Percentiles rank a stretch among this genome's conserved stretches.
Conservation (phyloP, 2,888 invertebrate genomes). For the Chymomyza procnemis region DNA sequence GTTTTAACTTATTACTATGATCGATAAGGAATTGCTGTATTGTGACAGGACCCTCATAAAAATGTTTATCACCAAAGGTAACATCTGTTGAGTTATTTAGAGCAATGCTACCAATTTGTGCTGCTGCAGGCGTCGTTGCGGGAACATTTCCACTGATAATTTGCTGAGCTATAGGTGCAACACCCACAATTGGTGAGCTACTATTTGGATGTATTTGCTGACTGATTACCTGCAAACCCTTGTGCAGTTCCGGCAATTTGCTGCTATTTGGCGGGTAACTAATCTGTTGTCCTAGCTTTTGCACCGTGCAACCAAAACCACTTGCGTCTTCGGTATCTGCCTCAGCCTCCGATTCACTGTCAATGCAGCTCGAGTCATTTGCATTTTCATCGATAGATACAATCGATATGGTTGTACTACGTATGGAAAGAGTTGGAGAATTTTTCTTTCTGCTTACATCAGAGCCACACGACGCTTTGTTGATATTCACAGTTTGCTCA, state of each 20-base stretch:
- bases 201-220: slow-evolving; percentile 53
- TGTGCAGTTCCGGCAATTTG: slow-evolving; percentile 64
- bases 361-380: slow-evolving; percentile 75
- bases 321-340: slow-evolving; percentile 55
- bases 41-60: slow-evolving; percentile 87
- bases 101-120: slow-evolving; percentile 82
- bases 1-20: slow-evolving; percentile 72
- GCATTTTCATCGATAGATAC: slow-evolving; percentile 75
- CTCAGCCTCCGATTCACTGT: slow-evolving; percentile 73
- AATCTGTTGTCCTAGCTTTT: slow-evolving; percentile 75
- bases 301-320: slow-evolving; percentile 69
- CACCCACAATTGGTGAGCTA: slow-evolving; percentile 26
- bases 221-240: slow-evolving; percentile 67
- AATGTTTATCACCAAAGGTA: slow-evolving; percentile 87
- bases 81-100: slow-evolving; percentile 85
- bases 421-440: slow-evolving; percentile 74
- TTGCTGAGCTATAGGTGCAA: slow-evolving; percentile 29
- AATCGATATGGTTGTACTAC: slow-evolving; percentile 75
- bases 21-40: slow-evolving; percentile 86
- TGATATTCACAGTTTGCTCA: slow-evolving; percentile 56
- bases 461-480: slow-evolving; percentile 13
- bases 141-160: slow-evolving; percentile 51
- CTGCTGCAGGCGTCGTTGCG: slow-evolving; percentile 37
- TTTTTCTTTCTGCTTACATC: slow-evolving; percentile 16
- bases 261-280: slow-evolving; percentile 60